A percentile compares a stretch with the other conserved stretches of the same genome.
phyloP scores from a whole-genome alignment of 92 coral and sea anemone genomes.

The Phymanthus crucifer region DNA sequence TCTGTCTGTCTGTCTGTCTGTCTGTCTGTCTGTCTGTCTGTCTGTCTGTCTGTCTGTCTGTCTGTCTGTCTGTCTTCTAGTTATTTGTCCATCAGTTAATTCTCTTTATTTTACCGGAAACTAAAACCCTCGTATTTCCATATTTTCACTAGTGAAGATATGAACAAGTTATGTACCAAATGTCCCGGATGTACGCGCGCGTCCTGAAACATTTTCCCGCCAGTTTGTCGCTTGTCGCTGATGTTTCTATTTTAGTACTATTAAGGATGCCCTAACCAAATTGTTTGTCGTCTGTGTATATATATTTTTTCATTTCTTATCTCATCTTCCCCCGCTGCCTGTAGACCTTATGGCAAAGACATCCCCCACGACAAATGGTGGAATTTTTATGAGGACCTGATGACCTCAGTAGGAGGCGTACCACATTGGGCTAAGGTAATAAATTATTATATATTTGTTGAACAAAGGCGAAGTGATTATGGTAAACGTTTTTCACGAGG shows the following conservation, averaged over 20 bases:
- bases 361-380: slow-evolving; percentile 75
- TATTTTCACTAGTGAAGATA: neutral
- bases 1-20: neutral
- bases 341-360: slow-evolving; percentile 79
- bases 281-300: neutral
- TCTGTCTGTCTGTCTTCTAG: neutral
- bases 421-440: slow-evolving; percentile 99
- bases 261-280: no score
- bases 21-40: neutral
- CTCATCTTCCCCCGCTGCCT: neutral
- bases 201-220: no score
- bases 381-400: slow-evolving; percentile 78
- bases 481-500: no score
- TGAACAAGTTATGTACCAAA: no score
- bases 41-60: neutral
- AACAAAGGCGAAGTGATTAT: no score
- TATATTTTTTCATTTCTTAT: neutral
- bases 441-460: no score
- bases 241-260: no score
- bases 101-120: neutral
- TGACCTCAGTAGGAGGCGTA: slow-evolving; percentile 89
- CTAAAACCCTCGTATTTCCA: neutral
- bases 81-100: neutral
- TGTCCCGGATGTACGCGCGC: no score
- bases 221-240: no score